phyloP scores from a whole-genome alignment of 1,140 invertebrate species.

The Bombus sibiricus region DNA sequence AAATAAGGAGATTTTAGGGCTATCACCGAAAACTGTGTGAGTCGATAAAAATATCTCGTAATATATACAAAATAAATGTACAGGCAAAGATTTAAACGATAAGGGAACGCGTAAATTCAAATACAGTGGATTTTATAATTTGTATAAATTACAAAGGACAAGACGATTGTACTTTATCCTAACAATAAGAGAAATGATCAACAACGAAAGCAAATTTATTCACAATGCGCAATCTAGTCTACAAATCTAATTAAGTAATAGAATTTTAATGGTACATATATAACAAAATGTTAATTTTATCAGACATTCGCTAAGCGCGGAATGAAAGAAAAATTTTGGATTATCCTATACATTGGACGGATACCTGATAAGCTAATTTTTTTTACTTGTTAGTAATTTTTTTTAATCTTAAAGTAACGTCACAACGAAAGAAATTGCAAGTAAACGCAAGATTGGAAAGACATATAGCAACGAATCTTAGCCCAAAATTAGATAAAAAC shows the following conservation, averaged over 20 bases:
- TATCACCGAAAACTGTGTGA: not conserved
- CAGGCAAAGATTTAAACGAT: not conserved
- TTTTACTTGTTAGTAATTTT: slow-evolving; percentile 35
- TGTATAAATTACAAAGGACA: slow-evolving; percentile 18
- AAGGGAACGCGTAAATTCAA: not conserved
- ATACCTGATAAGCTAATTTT: slow-evolving; percentile 76
- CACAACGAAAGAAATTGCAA: not conserved
- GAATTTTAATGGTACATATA: slow-evolving; percentile 12
- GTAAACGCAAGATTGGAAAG: not conserved
- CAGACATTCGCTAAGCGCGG: slow-evolving; percentile 8
- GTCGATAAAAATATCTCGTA: not conserved
- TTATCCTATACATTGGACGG: slow-evolving; percentile 73
- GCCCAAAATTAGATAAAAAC: not conserved
- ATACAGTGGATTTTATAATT: slow-evolving; percentile 27
- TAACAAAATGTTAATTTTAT: slow-evolving; percentile 30
- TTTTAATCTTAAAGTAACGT: slow-evolving; percentile 23
- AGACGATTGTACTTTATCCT: not conserved
- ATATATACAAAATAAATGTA: not conserved
- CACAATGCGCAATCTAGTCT: slow-evolving; percentile 12
- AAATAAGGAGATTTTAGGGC: not conserved
- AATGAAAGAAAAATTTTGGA: slow-evolving; percentile 20
- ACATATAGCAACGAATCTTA: not conserved
- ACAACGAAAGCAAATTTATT: not conserved
- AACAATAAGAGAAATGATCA: not conserved
- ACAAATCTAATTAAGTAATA: slow-evolving; percentile 14